Evolutionary conservation across 2,888 invertebrate species (phyloP).

Genomic region (Calameuta filiformis): DNA sequence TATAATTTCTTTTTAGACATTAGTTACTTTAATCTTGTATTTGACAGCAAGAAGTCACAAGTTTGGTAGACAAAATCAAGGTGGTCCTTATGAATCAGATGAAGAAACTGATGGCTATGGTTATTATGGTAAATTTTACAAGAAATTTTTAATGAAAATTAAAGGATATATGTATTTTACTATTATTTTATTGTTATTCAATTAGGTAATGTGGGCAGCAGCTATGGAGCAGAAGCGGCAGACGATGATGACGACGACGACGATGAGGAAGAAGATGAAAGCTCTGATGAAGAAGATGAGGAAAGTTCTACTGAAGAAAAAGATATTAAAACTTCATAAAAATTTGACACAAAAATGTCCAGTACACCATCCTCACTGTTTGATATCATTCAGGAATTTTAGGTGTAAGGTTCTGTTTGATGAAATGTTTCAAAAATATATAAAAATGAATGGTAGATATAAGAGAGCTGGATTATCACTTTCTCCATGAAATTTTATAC

Average conservation of each 20-base stretch:
- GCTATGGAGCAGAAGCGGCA: slow-evolving; percentile 19
- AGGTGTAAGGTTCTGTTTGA: too few relatives aligned
- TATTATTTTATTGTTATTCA: neutral
- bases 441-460: too few relatives aligned
- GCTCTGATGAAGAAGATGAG: slow-evolving; percentile 42
- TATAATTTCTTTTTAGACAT: slow-evolving; percentile 7
- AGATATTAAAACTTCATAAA: slow-evolving; percentile 32
- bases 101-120: slow-evolving; percentile 72
- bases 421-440: too few relatives aligned
- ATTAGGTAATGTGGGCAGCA: slow-evolving; percentile 19
- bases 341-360: slow-evolving; percentile 7
- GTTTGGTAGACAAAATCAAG: slow-evolving; percentile 86
- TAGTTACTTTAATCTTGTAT: slow-evolving; percentile 16
- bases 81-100: slow-evolving; percentile 72
- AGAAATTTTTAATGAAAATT: neutral
- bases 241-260: slow-evolving; percentile 65
- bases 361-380: too few relatives aligned
- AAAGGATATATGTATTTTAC: neutral
- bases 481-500: too few relatives aligned
- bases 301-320: slow-evolving; percentile 45
- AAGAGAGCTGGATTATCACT: too few relatives aligned
- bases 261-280: slow-evolving; percentile 43
- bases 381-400: too few relatives aligned
- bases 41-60: slow-evolving; percentile 83
- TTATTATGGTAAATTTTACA: slow-evolving; percentile 60